Conservation (phyloP, 1,140 invertebrate genomes). For the Monomorium pharaonis region DNA sequence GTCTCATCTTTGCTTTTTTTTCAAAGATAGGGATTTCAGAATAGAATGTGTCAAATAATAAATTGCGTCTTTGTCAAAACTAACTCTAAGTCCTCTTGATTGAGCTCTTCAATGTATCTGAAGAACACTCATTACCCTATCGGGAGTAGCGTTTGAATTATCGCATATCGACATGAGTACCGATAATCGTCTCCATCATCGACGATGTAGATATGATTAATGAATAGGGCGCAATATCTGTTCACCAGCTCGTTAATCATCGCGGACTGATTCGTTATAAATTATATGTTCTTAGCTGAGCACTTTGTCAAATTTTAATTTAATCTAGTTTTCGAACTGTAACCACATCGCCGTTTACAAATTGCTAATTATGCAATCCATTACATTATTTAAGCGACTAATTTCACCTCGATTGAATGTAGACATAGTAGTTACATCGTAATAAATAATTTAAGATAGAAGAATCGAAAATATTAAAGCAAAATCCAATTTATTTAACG, state of each 20-base stretch:
- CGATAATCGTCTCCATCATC: constrained; percentile 19
- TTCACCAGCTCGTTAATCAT: background rate
- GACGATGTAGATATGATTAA: constrained; percentile 1
- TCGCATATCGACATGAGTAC: background rate
- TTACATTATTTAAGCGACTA: background rate
- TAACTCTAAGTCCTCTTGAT: background rate
- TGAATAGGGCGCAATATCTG: background rate
- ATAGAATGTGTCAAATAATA: background rate
- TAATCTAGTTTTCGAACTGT: background rate
- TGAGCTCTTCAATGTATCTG: background rate
- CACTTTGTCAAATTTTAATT: background rate
- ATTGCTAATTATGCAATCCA: background rate
- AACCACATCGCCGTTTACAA: background rate
- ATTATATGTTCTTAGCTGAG: background rate
- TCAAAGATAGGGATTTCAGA: background rate
- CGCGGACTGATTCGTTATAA: constrained; percentile 8
- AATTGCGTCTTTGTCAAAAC: background rate
- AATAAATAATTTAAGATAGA: background rate
- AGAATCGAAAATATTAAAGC: background rate
- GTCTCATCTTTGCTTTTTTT: background rate
- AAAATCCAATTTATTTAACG: background rate
- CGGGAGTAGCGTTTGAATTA: background rate
- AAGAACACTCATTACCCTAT: background rate
- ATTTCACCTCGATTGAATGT: background rate
- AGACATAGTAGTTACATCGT: background rate